These are phyloP conservation scores for Oasisia sp. DNA, from an alignment of 2,888 invertebrate species.

Conservation along the genomic window DNA sequence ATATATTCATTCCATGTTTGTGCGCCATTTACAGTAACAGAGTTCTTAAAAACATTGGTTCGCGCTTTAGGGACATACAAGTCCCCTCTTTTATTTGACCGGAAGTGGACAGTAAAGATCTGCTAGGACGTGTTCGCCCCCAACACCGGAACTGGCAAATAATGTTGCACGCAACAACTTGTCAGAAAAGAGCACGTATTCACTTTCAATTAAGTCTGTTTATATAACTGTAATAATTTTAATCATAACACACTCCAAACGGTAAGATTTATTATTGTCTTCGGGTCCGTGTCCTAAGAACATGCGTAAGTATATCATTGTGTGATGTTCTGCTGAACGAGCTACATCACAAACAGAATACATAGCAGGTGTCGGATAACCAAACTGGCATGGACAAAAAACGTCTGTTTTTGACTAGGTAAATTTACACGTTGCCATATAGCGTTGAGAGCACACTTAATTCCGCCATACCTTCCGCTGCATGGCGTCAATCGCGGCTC, in stretches of 20 bases:
- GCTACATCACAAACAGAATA: too few species aligned
- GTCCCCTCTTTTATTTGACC: too few species aligned
- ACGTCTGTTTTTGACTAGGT: not conserved
- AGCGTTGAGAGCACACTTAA: not conserved
- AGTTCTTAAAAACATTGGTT: too few species aligned
- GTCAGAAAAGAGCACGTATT: not conserved
- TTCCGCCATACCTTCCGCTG: constrained; percentile 53
- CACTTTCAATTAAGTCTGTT: not conserved
- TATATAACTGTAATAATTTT: not conserved
- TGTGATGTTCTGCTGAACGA: too few species aligned
- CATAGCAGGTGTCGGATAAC: not conserved
- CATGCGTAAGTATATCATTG: not conserved
- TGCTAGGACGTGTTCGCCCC: too few species aligned
- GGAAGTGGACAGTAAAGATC: too few species aligned
- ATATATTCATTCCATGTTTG: too few species aligned
- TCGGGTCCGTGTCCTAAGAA: not conserved
- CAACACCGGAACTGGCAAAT: too few species aligned
- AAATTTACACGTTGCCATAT: too few species aligned
- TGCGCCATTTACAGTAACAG: too few species aligned
- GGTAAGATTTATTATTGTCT: not conserved
- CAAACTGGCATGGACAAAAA: not conserved
- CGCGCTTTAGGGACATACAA: too few species aligned
- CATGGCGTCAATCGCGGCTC: constrained; percentile 58
- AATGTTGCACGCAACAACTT: not conserved
- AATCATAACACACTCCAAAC: not conserved